Base-by-base conservation (phyloP, 2,888 invertebrate genomes). In the Epirrita christyi region DNA sequence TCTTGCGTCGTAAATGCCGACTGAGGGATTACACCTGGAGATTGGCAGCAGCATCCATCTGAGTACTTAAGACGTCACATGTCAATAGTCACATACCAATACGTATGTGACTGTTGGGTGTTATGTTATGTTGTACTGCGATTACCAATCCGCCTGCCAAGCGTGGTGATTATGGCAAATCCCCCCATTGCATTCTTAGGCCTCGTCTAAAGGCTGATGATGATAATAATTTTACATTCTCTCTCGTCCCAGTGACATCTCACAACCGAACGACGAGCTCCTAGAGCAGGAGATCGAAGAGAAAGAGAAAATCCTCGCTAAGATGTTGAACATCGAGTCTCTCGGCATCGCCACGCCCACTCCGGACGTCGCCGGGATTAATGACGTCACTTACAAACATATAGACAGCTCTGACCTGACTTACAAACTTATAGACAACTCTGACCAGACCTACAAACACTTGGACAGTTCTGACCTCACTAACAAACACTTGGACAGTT, bases 261-360 rank as follows among this genome's bases (percentile, higher is more conserved):
- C 93, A 0, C 93, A 94, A 68, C 82, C 93, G 44, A 86, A 93
- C 71, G 95, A 94, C 79, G 94, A 94, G 3, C 93, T 94, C 0
- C 93, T 96, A 47, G 93, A 94, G 67, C 93, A 94, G 66, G 95
- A 96, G 65, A 95, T 96, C 38, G 95, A 94, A 76, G 93, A 94
- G 63, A 96, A 96, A 77, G 96, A 96, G 70, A 95, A 94, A 77
- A 93, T 95, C 14, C 81, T 96, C 10, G 95, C 95, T 0, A 94
- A 94, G 72, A 91, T 95, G 76, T 83, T 96, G 29, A 94, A 94
- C 75, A 89, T 95, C 42, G 94, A 95, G 50, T 92, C 92, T 0
- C 77, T 89, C 15, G 88, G 88, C 70, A 88, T 88, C 55, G 68
- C 67, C 58, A 58, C 55, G 0, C 55, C 61, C 9, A 71, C 70